Evolutionary conservation across 2,113 vertebrate genomes (phyloP), one percentile per base, ranked within the genome.

Genomic region (Microtus montanus): DNA sequence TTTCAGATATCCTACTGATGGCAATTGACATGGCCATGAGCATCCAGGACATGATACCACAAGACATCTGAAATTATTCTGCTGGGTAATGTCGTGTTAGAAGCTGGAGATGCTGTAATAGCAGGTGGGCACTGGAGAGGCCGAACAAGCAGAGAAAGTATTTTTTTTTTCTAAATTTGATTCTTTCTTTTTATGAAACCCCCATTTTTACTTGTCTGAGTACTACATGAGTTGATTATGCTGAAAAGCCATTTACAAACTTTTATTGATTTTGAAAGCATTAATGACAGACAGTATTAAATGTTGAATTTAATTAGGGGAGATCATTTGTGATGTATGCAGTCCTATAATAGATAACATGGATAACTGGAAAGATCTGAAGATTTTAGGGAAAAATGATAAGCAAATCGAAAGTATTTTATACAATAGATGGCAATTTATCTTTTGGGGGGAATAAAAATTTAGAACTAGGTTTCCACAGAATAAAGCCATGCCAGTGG

Each of bases 371-470:
- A 66, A 92, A 83, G 17, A n/a, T 78, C 1, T 33, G 77, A 0
- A 33, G 1, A 6, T 92, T 92, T 68, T 17, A 22, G 66, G 7
- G 13, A 22, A 75, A 73, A 64, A 38, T 64, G 3, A 1, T 8
- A 71, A 47, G 54, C 2, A 71, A 58, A 75, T 41, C 28, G 89
- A 28, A 74, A 92, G 15, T 3, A 71, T 85, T 94, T 90, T 92
- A 49, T 3, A 49, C 19, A 41, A 30, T 1, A 0, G 14, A 15
- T 11, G 70, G 5, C 11, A 49, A 80, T 54, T 87, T 52, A 61
- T n/a, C 4, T 38, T 4, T 82, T 68, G 35, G 38, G 13, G 86
- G 77, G 92, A 95, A 89, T 35, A 95, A 88, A 78, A 87, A 92
- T 82, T 71, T 87, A 93, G 3, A 6, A 47, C 5, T 75, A 68